These are phyloP conservation scores for Xenus cinereus DNA, from an alignment of 2,113 vertebrate genomes.

Conservation along the genomic window DNA sequence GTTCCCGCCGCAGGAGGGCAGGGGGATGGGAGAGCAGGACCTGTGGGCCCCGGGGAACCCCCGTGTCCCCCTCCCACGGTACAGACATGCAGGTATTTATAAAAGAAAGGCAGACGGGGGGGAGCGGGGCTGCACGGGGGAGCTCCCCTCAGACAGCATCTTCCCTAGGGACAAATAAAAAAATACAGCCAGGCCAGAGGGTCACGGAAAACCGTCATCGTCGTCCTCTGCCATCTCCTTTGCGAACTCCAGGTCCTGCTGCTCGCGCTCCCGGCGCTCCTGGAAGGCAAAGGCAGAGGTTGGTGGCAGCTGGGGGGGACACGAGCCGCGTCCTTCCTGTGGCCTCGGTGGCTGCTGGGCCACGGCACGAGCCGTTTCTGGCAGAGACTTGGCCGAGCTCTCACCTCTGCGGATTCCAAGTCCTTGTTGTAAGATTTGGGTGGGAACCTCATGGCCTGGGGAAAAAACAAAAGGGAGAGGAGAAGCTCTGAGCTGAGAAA, in stretches of 20 bases:
- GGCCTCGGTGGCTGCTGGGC: accelerated
- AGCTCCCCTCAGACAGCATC: constrained; percentile 24
- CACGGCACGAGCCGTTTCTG: accelerated
- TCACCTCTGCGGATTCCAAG: constrained; percentile 98
- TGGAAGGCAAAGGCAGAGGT: constrained; percentile 47
- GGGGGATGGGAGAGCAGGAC: neutral
- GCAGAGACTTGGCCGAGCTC: neutral
- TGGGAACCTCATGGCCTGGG: constrained; percentile 96
- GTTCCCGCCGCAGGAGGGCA: neutral
- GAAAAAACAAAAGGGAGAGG: neutral
- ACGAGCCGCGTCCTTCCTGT: accelerated
- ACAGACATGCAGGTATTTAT: constrained; percentile 57
- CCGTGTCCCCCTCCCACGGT: neutral
- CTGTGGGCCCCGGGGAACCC: neutral
- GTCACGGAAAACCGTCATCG: constrained; percentile 94
- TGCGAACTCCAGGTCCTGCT: constrained; percentile 97
- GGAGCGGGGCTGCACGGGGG: neutral
- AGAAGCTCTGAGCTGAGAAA: neutral
- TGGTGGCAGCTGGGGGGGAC: neutral
- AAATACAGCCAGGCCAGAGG: constrained; percentile 25
- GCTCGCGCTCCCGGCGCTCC: constrained; percentile 95
- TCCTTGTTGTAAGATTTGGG: constrained; percentile 99
- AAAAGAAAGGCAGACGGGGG: constrained; percentile 47
- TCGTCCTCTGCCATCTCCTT: constrained; percentile 99
- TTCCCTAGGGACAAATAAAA: constrained; percentile 33